Evolutionary conservation across 2,797 vertebrate species (phyloP), one percentile per base, ranked within the genome.

Genomic region (Gadopsis bispinosus): DNA sequence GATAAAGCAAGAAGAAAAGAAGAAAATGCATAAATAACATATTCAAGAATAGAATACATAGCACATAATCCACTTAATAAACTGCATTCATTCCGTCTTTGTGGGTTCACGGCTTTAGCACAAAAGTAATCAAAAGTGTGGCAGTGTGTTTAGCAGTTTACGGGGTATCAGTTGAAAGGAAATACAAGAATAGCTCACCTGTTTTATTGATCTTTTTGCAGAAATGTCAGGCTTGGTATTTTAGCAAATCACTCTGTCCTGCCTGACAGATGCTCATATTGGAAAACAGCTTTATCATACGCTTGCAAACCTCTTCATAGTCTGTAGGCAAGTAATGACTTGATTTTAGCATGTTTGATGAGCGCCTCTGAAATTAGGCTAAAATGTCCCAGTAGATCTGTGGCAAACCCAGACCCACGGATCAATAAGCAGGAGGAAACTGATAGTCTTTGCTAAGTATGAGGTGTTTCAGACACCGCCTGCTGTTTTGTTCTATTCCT

Each of bases 181-280:
- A 66, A 55, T 19, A 59, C 41, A 61, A 43, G 20, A 80, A 61
- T 41, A 55, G 31, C 43, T 72, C 47, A 73, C 22, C 12, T 64
- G 47, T 65, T 81, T 78, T 60, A 78, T 83, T 11, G 48, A 78
- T 70, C 76, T 79, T 79, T 83, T 79, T 80, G 82, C 62, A 77
- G 65, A 86, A 89, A 89, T 88, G 73, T 83, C 77, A 85, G 26
- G 14, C 63, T 56, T 22, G 14, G 53, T 82, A 33, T 79, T 77
- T 69, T 48, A 26, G 67, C 67, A 48, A 77, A 74, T 83, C 19
- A 81, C 66, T 66, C 54, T 67, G 20, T 48, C 59, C 67, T 73
- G 41, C 20, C 45, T 81, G 76, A 75, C 67, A 83, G 76, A 71
- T 71, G 22, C 43, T 59, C 48, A 13, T 58, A 79, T 68, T n/a